Base-by-base conservation (phyloP, 2,113 vertebrate species). In the Pomatostomus ruficeps region DNA sequence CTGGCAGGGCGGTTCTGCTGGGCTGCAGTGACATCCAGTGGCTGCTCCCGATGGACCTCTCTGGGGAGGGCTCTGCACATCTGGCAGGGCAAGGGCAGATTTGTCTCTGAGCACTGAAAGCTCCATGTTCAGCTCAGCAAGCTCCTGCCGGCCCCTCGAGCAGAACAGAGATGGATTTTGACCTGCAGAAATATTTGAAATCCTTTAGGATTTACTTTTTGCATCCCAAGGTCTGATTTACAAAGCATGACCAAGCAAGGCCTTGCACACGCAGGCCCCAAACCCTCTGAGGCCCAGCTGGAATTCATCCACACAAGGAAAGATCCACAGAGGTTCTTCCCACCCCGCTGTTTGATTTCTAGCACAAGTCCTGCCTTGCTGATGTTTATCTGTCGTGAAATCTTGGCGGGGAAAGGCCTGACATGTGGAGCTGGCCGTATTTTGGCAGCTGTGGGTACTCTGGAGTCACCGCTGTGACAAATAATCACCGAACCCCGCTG, bases 11-110 rank as follows among this genome's bases (percentile, higher is more conserved):
- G 4, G 3, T 67, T 90, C 5, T 28, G 57, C n/a, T 62, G 94
- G 16, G 91, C 95, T 93, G 29, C 71, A 95, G 89, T 97, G 95
- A 96, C 96, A 95, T 95, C 96, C 95, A 95, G 96, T 26, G 96
- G 96, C 83, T 74, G 91, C 1, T 92, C 92, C 94, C 72, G 33
- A 24, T 2, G 85, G 95, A 31, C 63, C 38, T 14, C 12, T 10
- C 12, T 13, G 4, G 59, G 35, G 72, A 33, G 82, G 3, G 17
- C 4, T 0, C 65, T 26, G 76, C 46, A 14, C 67, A 10, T 28
- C 78, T 54, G 17, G 2, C 36, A 1, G 1, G 59, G 31, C 5
- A 45, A 29, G 6, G 5, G 26, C 43, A 31, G 48, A 1, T n/a
- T 35, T 8, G 28, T 2, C 46, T 43, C 48, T 5, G 48, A 1